Base-by-base conservation (phyloP, 2,797 vertebrate genomes). In the Natrix natrix region DNA sequence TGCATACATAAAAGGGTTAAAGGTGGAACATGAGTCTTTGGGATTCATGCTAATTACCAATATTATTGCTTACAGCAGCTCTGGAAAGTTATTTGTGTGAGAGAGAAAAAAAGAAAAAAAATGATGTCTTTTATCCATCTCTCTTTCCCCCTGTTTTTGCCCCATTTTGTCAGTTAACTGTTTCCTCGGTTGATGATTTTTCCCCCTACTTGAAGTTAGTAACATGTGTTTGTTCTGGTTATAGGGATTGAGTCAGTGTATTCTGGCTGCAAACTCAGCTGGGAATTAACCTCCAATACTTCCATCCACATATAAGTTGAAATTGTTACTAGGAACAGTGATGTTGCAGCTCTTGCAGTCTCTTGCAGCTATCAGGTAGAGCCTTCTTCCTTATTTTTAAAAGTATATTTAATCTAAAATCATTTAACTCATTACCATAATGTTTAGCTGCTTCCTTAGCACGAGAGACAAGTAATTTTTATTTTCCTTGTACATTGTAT, bases 401-500 rank as follows among this genome's bases (percentile, higher is more conserved):
- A 86, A 61, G n/a, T 86, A 55, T 13, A 7, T 86, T 66, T 63
- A 63, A 1, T 91, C 22, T 89, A 55, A 93, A 93, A 83, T 89
- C 0, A 61, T 94, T 94, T 56, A 4, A 74, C 63, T 88, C 8
- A 37, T 43, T 91, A 54, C 87, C 87, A 22, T 11, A 90, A 91
- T 93, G 43, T 52, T 11, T 91, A 92, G 4, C 90, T 56, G 87
- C 83, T 11, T 20, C 74, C 32, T 12, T 22, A 56, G 2, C 55
- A 90, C 92, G 74, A 2, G 87, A 90, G 92, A 8, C 0, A 4
- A 88, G 26, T 86, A 22, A 14, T 92, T 59, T 93, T 91, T 74
- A 43, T 74, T 56, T 94, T 86, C 69, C 91, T 43, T 63, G 48
- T 93, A n/a, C 28, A 94, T 86, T 92, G 4, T 90, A 90, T 55